phyloP scores from a whole-genome alignment of 37 sponge, comb jelly and placozoan species.

The Tethya wilhelma region DNA sequence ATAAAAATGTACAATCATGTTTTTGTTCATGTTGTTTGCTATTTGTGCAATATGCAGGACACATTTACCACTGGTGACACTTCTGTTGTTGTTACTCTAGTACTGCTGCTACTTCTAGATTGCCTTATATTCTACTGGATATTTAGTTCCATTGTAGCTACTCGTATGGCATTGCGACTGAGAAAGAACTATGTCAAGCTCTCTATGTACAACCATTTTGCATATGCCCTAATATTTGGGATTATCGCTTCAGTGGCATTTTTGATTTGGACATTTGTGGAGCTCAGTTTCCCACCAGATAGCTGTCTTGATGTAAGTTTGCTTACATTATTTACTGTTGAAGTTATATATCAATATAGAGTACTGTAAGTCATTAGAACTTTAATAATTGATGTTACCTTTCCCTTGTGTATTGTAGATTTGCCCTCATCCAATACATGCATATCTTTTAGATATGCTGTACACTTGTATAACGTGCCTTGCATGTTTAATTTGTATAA shows the following conservation, averaged over 20 bases:
- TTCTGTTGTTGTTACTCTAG: slow-evolving; percentile 12
- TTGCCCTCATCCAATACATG: no score
- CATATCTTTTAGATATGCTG: no score
- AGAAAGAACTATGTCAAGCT: slow-evolving; percentile 81
- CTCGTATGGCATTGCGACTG: slow-evolving; percentile 62
- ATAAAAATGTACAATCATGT: no score
- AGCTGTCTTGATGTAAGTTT: slow-evolving; percentile 33
- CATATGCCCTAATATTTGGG: slow-evolving; percentile 70
- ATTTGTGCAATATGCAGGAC: no score
- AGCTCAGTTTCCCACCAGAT: slow-evolving; percentile 18
- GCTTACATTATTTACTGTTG: no score
- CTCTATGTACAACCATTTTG: slow-evolving; percentile 81
- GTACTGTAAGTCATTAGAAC: no score
- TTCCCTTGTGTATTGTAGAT: no score
- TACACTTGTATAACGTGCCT: no score
- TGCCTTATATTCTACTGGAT: slow-evolving; percentile 70
- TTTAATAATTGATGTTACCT: no score
- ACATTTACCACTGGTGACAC: slow-evolving; percentile 27
- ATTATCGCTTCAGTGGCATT: slow-evolving; percentile 54
- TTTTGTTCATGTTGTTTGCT: no score
- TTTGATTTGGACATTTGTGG: slow-evolving; percentile 42
- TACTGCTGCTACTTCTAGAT: slow-evolving; percentile 45
- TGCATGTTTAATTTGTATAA: no score
- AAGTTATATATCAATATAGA: no score
- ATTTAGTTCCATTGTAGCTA: slow-evolving; percentile 67